Evolutionary conservation across 2,888 invertebrate species (phyloP), one percentile per base, ranked within the genome.

Genomic region (Argyresthia albistria): DNA sequence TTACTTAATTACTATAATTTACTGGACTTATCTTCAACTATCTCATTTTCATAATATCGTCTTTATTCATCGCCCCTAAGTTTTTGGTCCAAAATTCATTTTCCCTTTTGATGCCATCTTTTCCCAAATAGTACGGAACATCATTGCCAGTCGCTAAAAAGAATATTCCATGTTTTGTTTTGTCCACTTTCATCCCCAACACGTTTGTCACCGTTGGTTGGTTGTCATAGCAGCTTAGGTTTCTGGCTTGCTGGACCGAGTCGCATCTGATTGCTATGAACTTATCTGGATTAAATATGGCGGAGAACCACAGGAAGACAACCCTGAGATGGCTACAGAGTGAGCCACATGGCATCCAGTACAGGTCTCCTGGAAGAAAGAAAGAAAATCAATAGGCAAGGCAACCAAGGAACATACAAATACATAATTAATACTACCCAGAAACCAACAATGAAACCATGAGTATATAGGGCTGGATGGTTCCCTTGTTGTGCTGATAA

Each of bases 51-150:
- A 42, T 15, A 6, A 51, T 43, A n/a, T 43, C 37, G 10, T 36
- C 46, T 14, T 51, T 46, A 15, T 52, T 47, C 1, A 45, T 11
- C 9, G 11, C 42, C 4, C 10, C n/a, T 3, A 42, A 4, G 11
- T 12, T n/a, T 8, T 11, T 35, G 3, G 4, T 36, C 49, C 65
- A 69, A 46, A 65, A 70, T 53, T 80, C 75, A 42, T 71, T 60
- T 9, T 77, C 70, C 37, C 57, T 71, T 39, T 65, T 63, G 46
- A 81, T 46, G 0, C 83, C 83, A n/a, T 72, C 73, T 12, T 69
- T 58, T 0, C 76, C 80, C 52, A 82, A 60, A 57, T 60, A 74
- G 56, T 73, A 83, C 0, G 83, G 83, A 37, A 61, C 77, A 45
- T 58, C 61, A 52, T 73, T 67, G 4, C 58, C 55, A 0, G 77